These are phyloP conservation scores for Cabera pusaria DNA, from an alignment of 2,888 invertebrate species.

Conservation along the genomic window DNA sequence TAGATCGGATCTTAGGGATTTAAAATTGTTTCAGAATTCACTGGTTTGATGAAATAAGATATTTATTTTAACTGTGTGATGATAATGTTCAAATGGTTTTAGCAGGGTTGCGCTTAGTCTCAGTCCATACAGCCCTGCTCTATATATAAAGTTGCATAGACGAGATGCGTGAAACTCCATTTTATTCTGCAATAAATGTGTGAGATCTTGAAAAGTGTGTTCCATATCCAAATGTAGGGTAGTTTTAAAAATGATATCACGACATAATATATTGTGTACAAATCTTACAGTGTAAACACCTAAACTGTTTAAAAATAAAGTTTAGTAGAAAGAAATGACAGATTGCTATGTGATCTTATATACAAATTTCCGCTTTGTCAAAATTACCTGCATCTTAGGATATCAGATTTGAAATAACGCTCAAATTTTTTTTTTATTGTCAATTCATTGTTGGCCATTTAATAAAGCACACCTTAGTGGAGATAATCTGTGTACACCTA, in stretches of 20 bases:
- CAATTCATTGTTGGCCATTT: too few relatives aligned
- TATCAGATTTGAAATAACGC: too few relatives aligned
- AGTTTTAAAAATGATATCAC: background rate
- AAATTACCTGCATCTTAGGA: too few relatives aligned
- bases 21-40: conserved; percentile 67
- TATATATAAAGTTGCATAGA: conserved; percentile 1
- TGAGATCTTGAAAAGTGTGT: too few relatives aligned
- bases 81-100: conserved; percentile 6
- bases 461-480: too few relatives aligned
- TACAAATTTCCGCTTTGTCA: too few relatives aligned
- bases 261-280: conserved; percentile 2
- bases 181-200: background rate
- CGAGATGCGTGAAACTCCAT: background rate
- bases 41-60: conserved; percentile 67
- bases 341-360: too few relatives aligned
- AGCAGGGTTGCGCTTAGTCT: too few relatives aligned
- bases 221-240: conserved; percentile 16
- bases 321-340: too few relatives aligned
- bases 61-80: conserved; percentile 55
- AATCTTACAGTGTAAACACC: background rate
- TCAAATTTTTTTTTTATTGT: too few relatives aligned
- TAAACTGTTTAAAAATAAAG: too few relatives aligned
- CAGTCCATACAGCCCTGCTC: too few relatives aligned
- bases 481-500: conserved; percentile 23
- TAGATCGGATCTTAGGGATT: conserved; percentile 70